phyloP scores from a whole-genome alignment of 1,140 invertebrate genomes.

The Pseudobourletiella spinata region DNA sequence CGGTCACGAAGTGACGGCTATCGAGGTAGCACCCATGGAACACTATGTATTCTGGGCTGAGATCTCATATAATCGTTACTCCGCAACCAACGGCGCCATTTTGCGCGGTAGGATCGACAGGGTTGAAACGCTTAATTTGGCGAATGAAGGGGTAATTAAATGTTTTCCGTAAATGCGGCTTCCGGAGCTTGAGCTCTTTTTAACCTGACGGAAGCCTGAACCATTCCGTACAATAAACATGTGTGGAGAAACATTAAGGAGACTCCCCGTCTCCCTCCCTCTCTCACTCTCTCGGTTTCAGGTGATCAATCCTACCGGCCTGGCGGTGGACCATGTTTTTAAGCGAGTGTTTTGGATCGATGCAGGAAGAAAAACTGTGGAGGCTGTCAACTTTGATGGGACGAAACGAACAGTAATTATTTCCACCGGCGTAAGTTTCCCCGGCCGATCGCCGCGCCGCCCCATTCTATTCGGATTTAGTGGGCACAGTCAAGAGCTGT shows the following conservation, averaged over 20 bases:
- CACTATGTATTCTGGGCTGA: conserved; percentile 13
- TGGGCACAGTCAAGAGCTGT: too few relatives aligned
- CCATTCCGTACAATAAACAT: not conserved
- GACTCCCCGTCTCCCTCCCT: too few relatives aligned
- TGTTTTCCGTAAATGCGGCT: not conserved
- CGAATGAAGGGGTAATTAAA: not conserved
- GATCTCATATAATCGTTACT: not conserved
- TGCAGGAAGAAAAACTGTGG: not conserved
- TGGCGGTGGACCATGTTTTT: conserved; percentile 13
- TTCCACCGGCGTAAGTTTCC: not conserved
- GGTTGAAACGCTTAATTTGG: not conserved
- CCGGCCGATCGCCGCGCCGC: too few relatives aligned
- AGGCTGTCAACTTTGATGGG: conserved; percentile 18
- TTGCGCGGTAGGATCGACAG: not conserved
- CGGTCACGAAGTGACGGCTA: conserved; percentile 2
- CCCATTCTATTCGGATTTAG: not conserved
- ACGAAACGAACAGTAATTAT: conserved; percentile 5
- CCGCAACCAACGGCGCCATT: not conserved
- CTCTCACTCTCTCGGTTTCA: not conserved
- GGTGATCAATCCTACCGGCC: not conserved
- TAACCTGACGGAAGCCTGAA: not conserved
- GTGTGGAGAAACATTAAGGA: not conserved
- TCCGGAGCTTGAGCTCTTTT: not conserved
- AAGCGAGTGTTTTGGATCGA: conserved; percentile 12
- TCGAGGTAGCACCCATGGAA: not conserved